Percentiles rank a stretch among this genome's conserved stretches.
Conservation (phyloP, 2,888 invertebrate genomes). For the Pantelozetes paolii region DNA sequence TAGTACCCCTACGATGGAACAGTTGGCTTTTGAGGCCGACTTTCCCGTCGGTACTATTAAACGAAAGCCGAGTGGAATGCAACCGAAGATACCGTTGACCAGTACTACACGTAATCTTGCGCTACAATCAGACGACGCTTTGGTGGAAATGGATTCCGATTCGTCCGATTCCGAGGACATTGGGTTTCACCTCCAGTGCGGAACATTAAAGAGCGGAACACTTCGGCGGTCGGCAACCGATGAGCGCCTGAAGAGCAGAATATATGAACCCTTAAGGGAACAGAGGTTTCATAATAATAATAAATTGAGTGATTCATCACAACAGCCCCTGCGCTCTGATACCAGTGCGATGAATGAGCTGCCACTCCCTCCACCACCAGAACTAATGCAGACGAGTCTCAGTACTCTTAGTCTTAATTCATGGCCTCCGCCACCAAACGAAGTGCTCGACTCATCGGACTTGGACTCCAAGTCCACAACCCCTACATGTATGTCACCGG, state of each 20-base stretch:
- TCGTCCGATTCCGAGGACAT: constrained; percentile 40
- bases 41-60: constrained; percentile 71
- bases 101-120: constrained; percentile 84
- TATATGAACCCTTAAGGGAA: constrained; percentile 27
- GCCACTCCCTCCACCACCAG: constrained; percentile 68
- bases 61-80: constrained; percentile 71
- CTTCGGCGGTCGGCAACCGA: constrained; percentile 47
- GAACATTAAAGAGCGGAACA: constrained; percentile 42
- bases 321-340: constrained; percentile 37
- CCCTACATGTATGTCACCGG: constrained; percentile 44
- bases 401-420: constrained; percentile 48
- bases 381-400: constrained; percentile 53
- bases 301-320: not conserved
- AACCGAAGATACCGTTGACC: constrained; percentile 82
- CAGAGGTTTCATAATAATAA: constrained; percentile 24
- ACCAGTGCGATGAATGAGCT: constrained; percentile 54
- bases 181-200: constrained; percentile 32
- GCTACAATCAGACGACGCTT: constrained; percentile 67
- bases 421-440: constrained; percentile 48
- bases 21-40: constrained; percentile 54
- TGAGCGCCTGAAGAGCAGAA: constrained; percentile 43
- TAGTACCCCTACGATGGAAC: constrained; percentile 46
- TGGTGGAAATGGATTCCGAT: constrained; percentile 48
- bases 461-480: constrained; percentile 34
- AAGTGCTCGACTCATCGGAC: constrained; percentile 41